Evolutionary conservation across 2,888 invertebrate species (phyloP), one percentile per base, ranked within the genome.

Genomic region (Harpalus rufipes): DNA sequence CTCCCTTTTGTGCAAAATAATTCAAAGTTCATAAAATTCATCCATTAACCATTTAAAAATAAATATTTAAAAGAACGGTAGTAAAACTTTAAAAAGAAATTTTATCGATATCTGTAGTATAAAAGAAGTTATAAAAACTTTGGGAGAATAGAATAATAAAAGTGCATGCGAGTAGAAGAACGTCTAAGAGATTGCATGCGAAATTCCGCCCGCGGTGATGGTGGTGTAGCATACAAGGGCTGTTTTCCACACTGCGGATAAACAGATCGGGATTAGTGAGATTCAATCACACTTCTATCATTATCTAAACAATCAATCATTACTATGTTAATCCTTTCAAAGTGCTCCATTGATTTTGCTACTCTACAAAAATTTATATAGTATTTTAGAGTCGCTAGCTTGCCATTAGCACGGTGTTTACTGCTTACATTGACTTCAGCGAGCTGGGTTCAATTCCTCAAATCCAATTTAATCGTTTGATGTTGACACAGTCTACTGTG

Each of bases 41-140:
- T 51, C 44, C 72, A 21, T 74, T 74, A 44, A 74, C 72, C 72
- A 44, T 44, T 44, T 74, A 44, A 44, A 74, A 74, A 74, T 74
- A 74, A 74, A 74, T 74, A 74, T 74, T 74, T 74, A 74, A 74
- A 74, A 44, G 72, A 74, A 74, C 14, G 72, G 44, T 16, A 74
- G 72, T 74, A 44, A 74, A 44, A 74, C 72, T 74, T 44, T 41
- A 44, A 44, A 25, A 74, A 44, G 72, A 68, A 74, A 74, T 74
- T 74, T 74, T 74, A 74, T 74, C 72, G 72, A 74, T 74, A 74
- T 74, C 72, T 74, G 72, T 74, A 74, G 68, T 68, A 74, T 74
- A 74, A 74, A 74, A 74, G 72, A 74, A 74, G 72, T 74, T 74
- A 44, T 74, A 74, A 74, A 74, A 74, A 74, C 72, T 74, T 74